phyloP scores from a whole-genome alignment of 2,888 invertebrate genomes.

The Caenorhabditis sp. region DNA sequence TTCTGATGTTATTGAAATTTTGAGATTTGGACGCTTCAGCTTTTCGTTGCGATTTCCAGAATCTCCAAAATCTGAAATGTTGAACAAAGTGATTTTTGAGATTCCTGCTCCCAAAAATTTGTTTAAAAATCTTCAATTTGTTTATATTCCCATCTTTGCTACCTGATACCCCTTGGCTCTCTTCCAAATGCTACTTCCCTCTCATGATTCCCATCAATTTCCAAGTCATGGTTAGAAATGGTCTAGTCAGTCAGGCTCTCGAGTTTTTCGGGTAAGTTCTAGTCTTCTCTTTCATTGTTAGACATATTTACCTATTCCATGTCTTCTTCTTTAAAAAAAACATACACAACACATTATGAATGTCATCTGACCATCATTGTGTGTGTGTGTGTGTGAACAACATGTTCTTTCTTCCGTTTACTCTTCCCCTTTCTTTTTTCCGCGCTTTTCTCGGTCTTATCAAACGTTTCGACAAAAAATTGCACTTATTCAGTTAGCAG shows the following conservation, averaged over 20 bases:
- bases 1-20: too few species aligned
- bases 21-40: too few species aligned
- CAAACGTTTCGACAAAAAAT: background rate
- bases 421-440: background rate
- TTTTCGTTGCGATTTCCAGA: too few species aligned
- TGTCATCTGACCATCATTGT: slow-evolving; percentile 12
- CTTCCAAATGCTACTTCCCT: background rate
- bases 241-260: slow-evolving; percentile 23
- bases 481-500: slow-evolving; percentile 2
- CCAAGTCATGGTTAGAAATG: background rate
- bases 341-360: slow-evolving; percentile 20
- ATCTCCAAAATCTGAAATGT: background rate
- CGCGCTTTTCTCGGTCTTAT: slow-evolving; percentile 7
- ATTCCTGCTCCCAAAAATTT: background rate
- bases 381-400: background rate
- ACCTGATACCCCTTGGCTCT: background rate
- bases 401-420: background rate
- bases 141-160: background rate
- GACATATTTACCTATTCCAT: slow-evolving; percentile 22
- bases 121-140: background rate
- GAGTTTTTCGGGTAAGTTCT: slow-evolving; percentile 42
- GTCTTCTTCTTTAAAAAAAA: background rate
- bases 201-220: background rate
- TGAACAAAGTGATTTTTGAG: background rate
- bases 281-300: background rate